Evolutionary conservation across 2,113 vertebrate species (phyloP).

Genomic region (Gila orcuttii): DNA sequence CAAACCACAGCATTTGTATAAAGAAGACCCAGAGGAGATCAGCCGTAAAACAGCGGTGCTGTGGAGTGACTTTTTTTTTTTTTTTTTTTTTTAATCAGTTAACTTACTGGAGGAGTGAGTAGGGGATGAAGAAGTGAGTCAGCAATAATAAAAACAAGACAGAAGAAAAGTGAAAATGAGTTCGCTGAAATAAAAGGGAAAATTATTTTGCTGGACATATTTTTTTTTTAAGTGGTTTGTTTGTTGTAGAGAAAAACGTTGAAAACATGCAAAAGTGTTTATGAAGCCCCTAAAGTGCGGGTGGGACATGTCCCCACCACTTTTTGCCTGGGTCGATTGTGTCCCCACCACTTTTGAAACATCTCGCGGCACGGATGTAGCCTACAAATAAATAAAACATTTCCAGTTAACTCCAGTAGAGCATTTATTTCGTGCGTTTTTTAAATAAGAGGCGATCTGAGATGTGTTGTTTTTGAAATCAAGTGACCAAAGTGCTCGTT

Average conservation of each 20-base stretch:
- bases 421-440: too few relatives aligned
- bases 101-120: not conserved
- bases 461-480: too few relatives aligned
- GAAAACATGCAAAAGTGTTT: not conserved
- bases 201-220: not conserved
- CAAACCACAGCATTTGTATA: slow-evolving; percentile 54
- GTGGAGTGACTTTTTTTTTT: slow-evolving; percentile 1
- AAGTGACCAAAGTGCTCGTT: too few relatives aligned
- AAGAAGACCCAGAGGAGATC: not conserved
- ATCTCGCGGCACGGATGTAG: too few relatives aligned
- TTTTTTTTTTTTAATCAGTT: not conserved
- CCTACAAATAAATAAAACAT: too few relatives aligned
- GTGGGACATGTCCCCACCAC: too few relatives aligned
- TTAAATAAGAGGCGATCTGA: too few relatives aligned
- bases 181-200: not conserved
- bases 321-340: too few relatives aligned
- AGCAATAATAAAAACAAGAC: not conserved
- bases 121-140: not conserved
- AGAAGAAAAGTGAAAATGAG: not conserved
- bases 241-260: not conserved
- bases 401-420: too few relatives aligned
- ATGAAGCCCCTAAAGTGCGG: not conserved
- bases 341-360: too few relatives aligned
- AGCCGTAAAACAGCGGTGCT: not conserved
- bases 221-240: not conserved